Percentiles rank a stretch among this genome's conserved stretches.
These are phyloP conservation scores for Scophthalmus maximus DNA, from an alignment of 2,113 vertebrate genomes.

Conservation along the genomic window DNA sequence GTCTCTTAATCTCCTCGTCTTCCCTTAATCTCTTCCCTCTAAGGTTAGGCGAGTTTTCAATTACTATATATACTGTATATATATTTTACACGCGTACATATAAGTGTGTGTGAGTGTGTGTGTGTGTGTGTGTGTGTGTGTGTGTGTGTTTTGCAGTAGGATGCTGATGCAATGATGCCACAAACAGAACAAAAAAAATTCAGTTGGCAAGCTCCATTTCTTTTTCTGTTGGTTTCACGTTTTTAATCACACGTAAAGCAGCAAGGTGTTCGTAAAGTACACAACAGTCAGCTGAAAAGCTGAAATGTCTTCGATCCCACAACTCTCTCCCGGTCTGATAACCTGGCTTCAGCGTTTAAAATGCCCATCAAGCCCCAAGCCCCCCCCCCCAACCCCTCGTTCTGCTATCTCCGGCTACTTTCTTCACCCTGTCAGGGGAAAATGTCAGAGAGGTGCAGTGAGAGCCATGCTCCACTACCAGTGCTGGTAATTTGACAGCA, in stretches of 20 bases:
- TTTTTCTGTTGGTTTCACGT: conserved; percentile 6
- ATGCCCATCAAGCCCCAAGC: conserved; percentile 69
- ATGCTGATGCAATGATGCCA: background rate
- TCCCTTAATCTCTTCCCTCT: too few species aligned
- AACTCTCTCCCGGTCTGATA: conserved; percentile 53
- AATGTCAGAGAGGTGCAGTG: conserved; percentile 68
- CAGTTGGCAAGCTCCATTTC: background rate
- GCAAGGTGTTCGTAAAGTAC: conserved; percentile 26
- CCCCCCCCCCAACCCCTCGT: conserved; percentile 44
- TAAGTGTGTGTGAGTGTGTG: too few species aligned
- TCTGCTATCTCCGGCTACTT: conserved; percentile 65
- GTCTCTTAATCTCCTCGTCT: too few species aligned
- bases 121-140: background rate
- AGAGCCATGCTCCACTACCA: conserved; percentile 60
- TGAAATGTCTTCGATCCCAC: conserved; percentile 52
- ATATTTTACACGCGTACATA: too few species aligned
- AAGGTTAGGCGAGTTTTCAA: too few species aligned
- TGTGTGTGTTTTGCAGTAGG: background rate
- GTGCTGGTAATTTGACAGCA: conserved; percentile 75
- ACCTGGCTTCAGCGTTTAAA: conserved; percentile 71
- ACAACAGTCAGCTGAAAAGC: conserved; percentile 40
- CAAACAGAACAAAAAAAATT: conserved; percentile 15
- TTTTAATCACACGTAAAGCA: conserved; percentile 6
- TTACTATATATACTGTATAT: too few species aligned
- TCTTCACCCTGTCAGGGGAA: conserved; percentile 70